A percentile compares a stretch with the other conserved stretches of the same genome.
Conservation (phyloP, 2,888 invertebrate genomes). For the Silvanus unidentatus region DNA sequence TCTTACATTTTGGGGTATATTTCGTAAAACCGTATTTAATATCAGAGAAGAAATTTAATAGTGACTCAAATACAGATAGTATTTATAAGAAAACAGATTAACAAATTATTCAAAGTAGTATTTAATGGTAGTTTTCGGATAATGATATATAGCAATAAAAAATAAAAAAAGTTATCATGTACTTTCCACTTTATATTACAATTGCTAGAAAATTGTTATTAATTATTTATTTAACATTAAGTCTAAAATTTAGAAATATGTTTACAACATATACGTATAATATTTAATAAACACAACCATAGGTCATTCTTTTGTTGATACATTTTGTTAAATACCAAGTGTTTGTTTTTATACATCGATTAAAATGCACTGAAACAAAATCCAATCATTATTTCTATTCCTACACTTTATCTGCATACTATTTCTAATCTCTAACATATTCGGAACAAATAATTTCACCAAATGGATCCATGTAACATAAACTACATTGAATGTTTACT, state of each 20-base stretch:
- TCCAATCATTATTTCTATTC: too few species aligned
- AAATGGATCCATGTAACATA: too few species aligned
- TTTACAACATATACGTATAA: conserved; percentile 6
- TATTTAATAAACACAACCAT: conserved; percentile 9
- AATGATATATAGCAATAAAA: not conserved
- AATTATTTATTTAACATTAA: conserved; percentile 6
- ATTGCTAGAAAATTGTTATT: not conserved
- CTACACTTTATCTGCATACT: too few species aligned
- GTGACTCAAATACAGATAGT: not conserved
- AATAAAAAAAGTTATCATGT: not conserved
- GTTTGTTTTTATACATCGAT: conserved; percentile 1
- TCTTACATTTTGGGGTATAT: conserved; percentile 24
- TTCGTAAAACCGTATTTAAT: conserved; percentile 22
- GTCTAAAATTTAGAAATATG: conserved; percentile 10
- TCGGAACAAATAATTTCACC: not conserved
- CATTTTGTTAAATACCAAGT: conserved; percentile 4
- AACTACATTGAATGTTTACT: too few species aligned
- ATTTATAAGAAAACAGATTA: not conserved
- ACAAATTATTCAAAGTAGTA: not conserved
- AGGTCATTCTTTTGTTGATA: conserved; percentile 1
- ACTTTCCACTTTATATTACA: not conserved
- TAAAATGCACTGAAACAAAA: too few species aligned
- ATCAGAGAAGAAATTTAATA: conserved; percentile 14
- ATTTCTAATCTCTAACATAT: not conserved
- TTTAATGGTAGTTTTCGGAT: not conserved